phyloP scores from a whole-genome alignment of 2,888 invertebrate genomes.

The Limnephilus auricula region DNA sequence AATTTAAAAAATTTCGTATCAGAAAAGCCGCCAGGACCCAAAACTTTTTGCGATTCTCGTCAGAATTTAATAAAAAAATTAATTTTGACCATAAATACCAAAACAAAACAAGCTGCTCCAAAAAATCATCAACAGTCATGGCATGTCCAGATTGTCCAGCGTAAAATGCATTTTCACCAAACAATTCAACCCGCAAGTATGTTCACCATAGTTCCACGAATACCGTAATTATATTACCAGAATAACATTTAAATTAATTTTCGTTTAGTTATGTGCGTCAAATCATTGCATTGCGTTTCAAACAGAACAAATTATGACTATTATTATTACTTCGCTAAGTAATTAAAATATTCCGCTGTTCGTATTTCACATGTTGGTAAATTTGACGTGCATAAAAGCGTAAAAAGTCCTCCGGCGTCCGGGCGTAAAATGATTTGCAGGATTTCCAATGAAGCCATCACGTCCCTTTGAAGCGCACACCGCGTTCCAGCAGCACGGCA shows the following conservation, averaged over 20 bases:
- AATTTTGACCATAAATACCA: not conserved
- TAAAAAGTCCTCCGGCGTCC: not conserved
- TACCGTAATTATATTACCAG: not conserved
- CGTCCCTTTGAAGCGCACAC: not conserved
- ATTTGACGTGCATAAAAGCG: conserved; percentile 14
- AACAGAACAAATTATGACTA: not conserved
- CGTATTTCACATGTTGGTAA: not conserved
- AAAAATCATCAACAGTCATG: not conserved
- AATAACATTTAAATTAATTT: not conserved
- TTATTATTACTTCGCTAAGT: not conserved
- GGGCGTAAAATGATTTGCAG: not conserved
- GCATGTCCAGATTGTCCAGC: not conserved
- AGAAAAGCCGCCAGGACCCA: not conserved
- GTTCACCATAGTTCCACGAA: not conserved
- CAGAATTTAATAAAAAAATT: not conserved
- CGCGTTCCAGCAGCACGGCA: not conserved
- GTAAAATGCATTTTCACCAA: not conserved
- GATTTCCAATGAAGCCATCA: not conserved
- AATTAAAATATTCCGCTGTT: conserved; percentile 3
- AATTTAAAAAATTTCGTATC: not conserved
- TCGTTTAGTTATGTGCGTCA: not conserved
- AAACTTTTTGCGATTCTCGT: not conserved
- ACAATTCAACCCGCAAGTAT: not conserved
- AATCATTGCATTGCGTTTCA: not conserved
- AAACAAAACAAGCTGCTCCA: not conserved